Percentiles rank a stretch among this genome's conserved stretches.
These are phyloP conservation scores for Microtus agrestis DNA, from an alignment of 2,797 vertebrate genomes.

Conservation along the genomic window DNA sequence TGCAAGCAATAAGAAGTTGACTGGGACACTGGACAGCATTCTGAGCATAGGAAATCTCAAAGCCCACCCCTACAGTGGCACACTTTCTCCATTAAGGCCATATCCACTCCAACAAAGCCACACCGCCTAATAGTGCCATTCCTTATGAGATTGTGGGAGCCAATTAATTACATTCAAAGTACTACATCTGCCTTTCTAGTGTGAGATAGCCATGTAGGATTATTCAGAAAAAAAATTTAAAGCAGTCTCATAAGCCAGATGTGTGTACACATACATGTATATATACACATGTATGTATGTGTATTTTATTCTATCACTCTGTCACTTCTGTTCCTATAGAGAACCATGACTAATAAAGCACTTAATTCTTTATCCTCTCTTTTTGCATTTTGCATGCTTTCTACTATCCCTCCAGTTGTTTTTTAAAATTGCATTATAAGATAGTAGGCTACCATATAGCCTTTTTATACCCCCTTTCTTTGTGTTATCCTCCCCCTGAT, in stretches of 20 bases:
- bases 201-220: neutral
- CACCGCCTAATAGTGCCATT: neutral
- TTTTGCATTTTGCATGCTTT: neutral
- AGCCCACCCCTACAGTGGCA: neutral
- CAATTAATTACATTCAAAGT: neutral
- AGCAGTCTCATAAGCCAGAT: neutral
- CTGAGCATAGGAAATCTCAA: neutral
- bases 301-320: neutral
- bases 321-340: neutral
- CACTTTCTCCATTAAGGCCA: neutral
- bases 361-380: neutral
- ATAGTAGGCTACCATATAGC: neutral
- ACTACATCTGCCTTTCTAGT: neutral
- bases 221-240: neutral
- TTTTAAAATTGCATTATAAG: neutral
- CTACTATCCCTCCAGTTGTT: neutral
- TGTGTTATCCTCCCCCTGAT: neutral
- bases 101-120: neutral
- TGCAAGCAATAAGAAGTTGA: neutral
- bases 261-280: neutral
- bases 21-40: neutral
- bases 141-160: neutral
- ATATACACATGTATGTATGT: neutral
- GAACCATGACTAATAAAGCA: neutral
- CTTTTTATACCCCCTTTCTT: neutral